Evolutionary conservation across 2,888 invertebrate species (phyloP), one percentile per base, ranked within the genome.

Genomic region (Callyntrura sp.): DNA sequence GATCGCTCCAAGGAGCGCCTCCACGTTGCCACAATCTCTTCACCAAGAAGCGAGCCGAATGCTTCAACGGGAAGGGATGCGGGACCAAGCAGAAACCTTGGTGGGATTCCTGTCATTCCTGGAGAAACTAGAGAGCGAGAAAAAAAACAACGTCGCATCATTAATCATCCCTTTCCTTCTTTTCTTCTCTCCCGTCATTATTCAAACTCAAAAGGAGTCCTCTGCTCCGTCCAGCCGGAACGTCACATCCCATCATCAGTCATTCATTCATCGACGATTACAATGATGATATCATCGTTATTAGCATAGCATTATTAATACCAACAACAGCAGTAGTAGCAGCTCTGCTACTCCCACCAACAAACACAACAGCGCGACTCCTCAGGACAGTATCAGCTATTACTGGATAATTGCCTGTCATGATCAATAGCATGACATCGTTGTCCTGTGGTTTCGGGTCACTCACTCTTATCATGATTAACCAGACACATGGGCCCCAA

Each of bases 21-120:
- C 96, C 97, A 97, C 94, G 96, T 96, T 94, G 96, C 96, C 94
- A 97, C 97, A 94, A 97, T 96, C 95, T 97, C 97, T 95, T 97
- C 97, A 95, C 97, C 97, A 94, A 97, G 95, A 92, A 95, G 93
- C 55, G 94, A 94, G 82, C 94, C 94, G 92, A 95, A 95, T 8
- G 93, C 92, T 88, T 93, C 93, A 17, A 93, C 93, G 51, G 93
- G 93, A 45, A 93, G 93, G 87, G 92, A 91, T 43, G 91, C 83
- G 57, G 91, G 90, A 20, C 92, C 92, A 45, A 93, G 90, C 68
- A 93, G 88, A 90, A 93, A 93, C 86, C 93, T 92, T 70, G 93
- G 92, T 90, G 91, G 92, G 81, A 93, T 87, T 51, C 92, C 91
- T 85, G 90, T 90, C 91, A 92, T 90, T 79, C 57, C 79, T 91